Conservation (phyloP, 2,888 invertebrate genomes). For the Lysandra coridon region DNA sequence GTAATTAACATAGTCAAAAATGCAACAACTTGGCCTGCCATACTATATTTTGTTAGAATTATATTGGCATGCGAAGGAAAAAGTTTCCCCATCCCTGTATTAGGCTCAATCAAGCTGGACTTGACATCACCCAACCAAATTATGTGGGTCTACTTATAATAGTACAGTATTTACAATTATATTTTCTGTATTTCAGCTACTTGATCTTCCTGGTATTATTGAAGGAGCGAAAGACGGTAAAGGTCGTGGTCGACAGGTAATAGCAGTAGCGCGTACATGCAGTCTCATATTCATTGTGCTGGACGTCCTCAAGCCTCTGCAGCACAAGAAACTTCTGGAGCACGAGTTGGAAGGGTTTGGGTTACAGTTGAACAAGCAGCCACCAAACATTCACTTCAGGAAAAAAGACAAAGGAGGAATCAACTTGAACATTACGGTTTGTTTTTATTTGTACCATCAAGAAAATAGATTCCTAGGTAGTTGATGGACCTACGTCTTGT, state of each 20-base stretch:
- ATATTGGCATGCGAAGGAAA: too few relatives aligned
- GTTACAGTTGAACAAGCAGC: slow-evolving; percentile 95
- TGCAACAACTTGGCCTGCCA: too few relatives aligned
- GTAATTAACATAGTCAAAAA: too few relatives aligned
- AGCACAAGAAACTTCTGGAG: slow-evolving; percentile 97
- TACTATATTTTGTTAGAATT: too few relatives aligned
- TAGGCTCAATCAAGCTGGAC: too few relatives aligned
- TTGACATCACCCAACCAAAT: too few relatives aligned
- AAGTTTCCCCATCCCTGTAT: too few relatives aligned
- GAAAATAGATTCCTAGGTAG: too few relatives aligned
- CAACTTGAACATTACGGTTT: slow-evolving; percentile 94
- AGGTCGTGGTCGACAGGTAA: slow-evolving; percentile 98
- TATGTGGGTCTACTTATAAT: too few relatives aligned
- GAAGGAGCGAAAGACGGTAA: slow-evolving; percentile 99
- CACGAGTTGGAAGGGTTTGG: slow-evolving; percentile 99
- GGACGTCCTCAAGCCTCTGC: slow-evolving; percentile 97
- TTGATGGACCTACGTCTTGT: too few relatives aligned
- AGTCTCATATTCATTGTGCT: slow-evolving; percentile 98
- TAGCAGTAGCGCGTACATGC: slow-evolving; percentile 99
- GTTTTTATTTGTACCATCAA: slow-evolving; percentile 38
- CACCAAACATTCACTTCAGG: slow-evolving; percentile 97
- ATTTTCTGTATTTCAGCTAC: slow-evolving; percentile 80
- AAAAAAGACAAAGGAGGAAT: slow-evolving; percentile 99
- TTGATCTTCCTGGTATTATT: slow-evolving; percentile 99
- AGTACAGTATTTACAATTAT: too few relatives aligned